A percentile compares a stretch with the other conserved stretches of the same genome.
Conservation (phyloP, 2,888 invertebrate genomes). For the Thereva unica region DNA sequence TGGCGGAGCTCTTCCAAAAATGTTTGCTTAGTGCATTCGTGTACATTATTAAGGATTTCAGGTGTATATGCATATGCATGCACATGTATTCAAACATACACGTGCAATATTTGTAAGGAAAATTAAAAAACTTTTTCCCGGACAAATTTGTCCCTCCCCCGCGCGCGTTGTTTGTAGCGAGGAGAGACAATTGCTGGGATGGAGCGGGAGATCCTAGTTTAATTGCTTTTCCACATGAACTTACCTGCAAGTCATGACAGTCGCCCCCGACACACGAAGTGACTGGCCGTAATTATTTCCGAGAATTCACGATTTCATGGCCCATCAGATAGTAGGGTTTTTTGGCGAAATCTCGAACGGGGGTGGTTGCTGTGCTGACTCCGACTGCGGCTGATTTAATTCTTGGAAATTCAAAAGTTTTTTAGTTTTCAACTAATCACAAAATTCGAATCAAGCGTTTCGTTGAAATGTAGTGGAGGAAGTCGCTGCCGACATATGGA, state of each 20-base stretch:
- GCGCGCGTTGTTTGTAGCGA: background rate
- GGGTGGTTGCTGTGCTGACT: no score
- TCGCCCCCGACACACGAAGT: constrained; percentile 16
- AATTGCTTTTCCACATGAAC: constrained; percentile 59
- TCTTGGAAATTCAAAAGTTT: constrained; percentile 27
- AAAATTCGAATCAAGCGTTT: no score
- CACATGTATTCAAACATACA: no score
- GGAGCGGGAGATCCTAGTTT: constrained; percentile 40
- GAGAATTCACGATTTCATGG: constrained; percentile 36
- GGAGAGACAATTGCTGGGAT: background rate
- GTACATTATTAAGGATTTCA: no score
- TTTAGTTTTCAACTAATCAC: background rate
- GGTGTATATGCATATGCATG: no score
- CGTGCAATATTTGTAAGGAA: no score
- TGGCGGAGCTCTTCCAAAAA: no score
- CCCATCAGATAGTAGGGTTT: constrained; percentile 32
- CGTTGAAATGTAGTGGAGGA: no score
- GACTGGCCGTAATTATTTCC: constrained; percentile 31
- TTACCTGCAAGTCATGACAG: constrained; percentile 61
- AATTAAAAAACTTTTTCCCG: background rate
- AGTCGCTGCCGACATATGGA: no score
- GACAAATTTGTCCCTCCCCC: background rate
- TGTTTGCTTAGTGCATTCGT: no score
- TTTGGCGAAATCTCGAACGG: constrained; percentile 1
- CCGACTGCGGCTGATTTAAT: constrained; percentile 25